Conservation (phyloP, 2,113 vertebrate genomes). For the Maccullochella peelii region DNA sequence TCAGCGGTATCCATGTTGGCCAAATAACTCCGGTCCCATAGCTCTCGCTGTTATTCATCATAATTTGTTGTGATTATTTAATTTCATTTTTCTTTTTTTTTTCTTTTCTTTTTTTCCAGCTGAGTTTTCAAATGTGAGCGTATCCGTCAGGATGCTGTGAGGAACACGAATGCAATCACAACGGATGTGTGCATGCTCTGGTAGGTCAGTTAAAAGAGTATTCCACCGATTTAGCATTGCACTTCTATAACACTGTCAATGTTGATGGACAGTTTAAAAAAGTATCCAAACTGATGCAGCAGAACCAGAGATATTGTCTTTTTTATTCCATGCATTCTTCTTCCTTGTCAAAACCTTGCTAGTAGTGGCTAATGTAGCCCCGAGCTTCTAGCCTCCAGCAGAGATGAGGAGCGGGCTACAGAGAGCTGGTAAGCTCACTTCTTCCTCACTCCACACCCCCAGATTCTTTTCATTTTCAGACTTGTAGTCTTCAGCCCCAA, state of each 20-base stretch:
- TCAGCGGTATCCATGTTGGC: conserved; percentile 32
- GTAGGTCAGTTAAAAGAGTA: no score
- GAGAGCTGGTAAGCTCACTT: no score
- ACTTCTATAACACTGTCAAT: no score
- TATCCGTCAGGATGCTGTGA: neutral
- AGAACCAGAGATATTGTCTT: neutral
- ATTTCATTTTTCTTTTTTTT: neutral
- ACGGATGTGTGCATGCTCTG: neutral
- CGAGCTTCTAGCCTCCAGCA: no score
- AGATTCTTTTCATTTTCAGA: no score
- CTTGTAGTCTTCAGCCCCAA: no score
- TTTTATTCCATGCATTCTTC: neutral
- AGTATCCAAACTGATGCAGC: neutral
- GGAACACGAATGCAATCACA: neutral
- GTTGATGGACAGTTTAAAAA: no score
- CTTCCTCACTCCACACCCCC: no score
- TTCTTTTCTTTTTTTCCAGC: conserved; percentile 5
- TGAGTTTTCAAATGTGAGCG: neutral
- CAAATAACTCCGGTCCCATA: conserved; percentile 41
- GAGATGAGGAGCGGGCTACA: no score
- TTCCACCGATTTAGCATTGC: no score
- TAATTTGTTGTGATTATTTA: conserved; percentile 41
- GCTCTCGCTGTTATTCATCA: conserved; percentile 47
- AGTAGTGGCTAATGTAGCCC: no score
- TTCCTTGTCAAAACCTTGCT: neutral